phyloP scores from a whole-genome alignment of 2,888 invertebrate species.

The Petrophora chlorosata region DNA sequence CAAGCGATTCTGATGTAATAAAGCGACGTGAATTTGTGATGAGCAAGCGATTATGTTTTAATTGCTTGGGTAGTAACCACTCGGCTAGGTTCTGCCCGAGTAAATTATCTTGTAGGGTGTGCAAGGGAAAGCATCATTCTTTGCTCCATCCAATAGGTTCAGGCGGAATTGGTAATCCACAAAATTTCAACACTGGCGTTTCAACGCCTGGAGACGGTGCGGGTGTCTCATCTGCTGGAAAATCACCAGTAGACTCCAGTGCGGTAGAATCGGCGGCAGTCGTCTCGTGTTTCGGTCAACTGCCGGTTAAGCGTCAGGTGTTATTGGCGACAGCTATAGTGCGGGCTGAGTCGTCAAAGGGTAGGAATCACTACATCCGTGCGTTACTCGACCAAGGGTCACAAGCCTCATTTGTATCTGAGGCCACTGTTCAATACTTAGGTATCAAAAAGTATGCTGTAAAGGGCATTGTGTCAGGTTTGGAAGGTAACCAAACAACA shows the following conservation, averaged over 20 bases:
- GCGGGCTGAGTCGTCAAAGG: background rate
- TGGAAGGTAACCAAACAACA: background rate
- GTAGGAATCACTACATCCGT: background rate
- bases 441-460: background rate
- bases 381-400: background rate
- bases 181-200: no score
- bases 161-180: no score
- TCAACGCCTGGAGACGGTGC: background rate
- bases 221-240: background rate
- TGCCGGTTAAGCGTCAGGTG: background rate
- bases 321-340: background rate
- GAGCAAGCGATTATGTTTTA: background rate
- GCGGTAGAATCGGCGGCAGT: background rate
- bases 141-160: no score
- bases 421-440: background rate
- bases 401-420: background rate
- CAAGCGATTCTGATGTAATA: no score
- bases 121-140: background rate
- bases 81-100: background rate
- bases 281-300: background rate
- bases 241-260: background rate
- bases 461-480: background rate
- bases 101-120: background rate
- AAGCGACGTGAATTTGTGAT: conserved; percentile 33
- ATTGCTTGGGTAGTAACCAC: background rate